A percentile compares a stretch with the other conserved stretches of the same genome.
Evolutionary conservation across 2,888 invertebrate genomes (phyloP).

Genomic region (Imbricaverruca yamaguchii): DNA sequence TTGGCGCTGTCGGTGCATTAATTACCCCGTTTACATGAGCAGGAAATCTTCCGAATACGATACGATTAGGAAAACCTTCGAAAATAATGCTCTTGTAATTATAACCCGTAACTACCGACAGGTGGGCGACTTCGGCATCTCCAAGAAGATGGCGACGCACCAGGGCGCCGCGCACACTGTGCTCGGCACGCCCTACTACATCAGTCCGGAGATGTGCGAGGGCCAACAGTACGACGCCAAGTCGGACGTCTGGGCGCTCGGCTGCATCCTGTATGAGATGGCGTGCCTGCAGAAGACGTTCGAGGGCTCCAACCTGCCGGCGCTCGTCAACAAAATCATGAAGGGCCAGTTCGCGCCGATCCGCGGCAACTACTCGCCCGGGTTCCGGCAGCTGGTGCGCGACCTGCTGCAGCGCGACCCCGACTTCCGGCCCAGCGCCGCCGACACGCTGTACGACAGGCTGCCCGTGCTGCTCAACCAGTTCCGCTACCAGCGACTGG

Average conservation of each 20-base stretch:
- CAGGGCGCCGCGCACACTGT: constrained; percentile 57
- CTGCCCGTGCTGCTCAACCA: constrained; percentile 45
- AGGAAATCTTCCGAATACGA: too few relatives aligned
- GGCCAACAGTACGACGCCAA: constrained; percentile 67
- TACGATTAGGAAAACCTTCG: too few relatives aligned
- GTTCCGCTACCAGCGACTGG: constrained; percentile 28
- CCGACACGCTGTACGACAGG: constrained; percentile 50
- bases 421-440: constrained; percentile 53
- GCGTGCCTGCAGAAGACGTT: constrained; percentile 62
- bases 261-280: constrained; percentile 68
- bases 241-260: constrained; percentile 69
- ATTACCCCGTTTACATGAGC: too few relatives aligned
- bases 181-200: constrained; percentile 64
- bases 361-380: constrained; percentile 55
- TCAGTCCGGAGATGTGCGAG: constrained; percentile 70
- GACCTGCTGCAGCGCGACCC: constrained; percentile 57
- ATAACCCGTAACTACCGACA: background rate
- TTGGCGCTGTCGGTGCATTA: too few relatives aligned
- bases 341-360: constrained; percentile 59
- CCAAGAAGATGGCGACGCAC: constrained; percentile 60
- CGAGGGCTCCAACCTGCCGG: constrained; percentile 62
- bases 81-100: too few relatives aligned
- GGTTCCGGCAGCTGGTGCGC: constrained; percentile 53
- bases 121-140: constrained; percentile 68
- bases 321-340: constrained; percentile 65